Evolutionary conservation across 2,888 invertebrate genomes (phyloP).

Genomic region (Ormyrus nitidulus): DNA sequence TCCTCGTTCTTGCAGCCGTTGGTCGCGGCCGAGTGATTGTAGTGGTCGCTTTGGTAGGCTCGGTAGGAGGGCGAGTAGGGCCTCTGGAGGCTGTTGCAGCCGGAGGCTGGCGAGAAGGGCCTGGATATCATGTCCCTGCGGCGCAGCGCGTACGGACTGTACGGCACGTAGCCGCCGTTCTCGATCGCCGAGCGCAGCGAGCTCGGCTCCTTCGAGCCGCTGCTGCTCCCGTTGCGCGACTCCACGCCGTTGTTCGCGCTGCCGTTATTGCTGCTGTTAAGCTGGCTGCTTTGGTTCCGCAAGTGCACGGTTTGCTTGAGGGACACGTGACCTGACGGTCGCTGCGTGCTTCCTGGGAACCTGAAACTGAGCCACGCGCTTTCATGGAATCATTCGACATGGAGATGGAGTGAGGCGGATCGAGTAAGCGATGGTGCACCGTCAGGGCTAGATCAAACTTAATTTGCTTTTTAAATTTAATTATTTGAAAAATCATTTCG

Average conservation of each 20-base stretch:
- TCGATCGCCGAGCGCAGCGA: conserved; percentile 55
- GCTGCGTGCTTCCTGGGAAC: conserved; percentile 50
- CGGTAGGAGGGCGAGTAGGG: conserved; percentile 70
- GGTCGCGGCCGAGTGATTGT: conserved; percentile 60
- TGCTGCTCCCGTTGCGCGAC: conserved; percentile 6
- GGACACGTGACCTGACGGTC: conserved; percentile 70
- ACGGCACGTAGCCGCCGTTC: conserved; percentile 70
- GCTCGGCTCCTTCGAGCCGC: neutral
- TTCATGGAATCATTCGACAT: neutral
- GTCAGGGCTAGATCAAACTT: conserved; percentile 37
- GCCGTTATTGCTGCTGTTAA: neutral
- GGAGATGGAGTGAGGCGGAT: neutral
- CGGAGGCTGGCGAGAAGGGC: conserved; percentile 66
- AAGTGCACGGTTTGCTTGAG: conserved; percentile 70
- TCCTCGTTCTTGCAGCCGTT: conserved; percentile 59
- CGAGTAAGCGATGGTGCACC: conserved; percentile 33
- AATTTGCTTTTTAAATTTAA: no score
- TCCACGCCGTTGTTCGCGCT: conserved; percentile 13
- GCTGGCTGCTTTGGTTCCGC: conserved; percentile 56
- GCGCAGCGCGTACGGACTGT: conserved; percentile 71
- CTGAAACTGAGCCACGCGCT: conserved; percentile 49
- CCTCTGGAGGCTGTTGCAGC: conserved; percentile 64
- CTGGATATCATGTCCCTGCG: conserved; percentile 67
- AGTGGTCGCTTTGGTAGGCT: conserved; percentile 63
- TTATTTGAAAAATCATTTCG: no score